A percentile compares a stretch with the other conserved stretches of the same genome.
Evolutionary conservation across 2,797 vertebrate genomes (phyloP).

Genomic region (Taenioides sp.): DNA sequence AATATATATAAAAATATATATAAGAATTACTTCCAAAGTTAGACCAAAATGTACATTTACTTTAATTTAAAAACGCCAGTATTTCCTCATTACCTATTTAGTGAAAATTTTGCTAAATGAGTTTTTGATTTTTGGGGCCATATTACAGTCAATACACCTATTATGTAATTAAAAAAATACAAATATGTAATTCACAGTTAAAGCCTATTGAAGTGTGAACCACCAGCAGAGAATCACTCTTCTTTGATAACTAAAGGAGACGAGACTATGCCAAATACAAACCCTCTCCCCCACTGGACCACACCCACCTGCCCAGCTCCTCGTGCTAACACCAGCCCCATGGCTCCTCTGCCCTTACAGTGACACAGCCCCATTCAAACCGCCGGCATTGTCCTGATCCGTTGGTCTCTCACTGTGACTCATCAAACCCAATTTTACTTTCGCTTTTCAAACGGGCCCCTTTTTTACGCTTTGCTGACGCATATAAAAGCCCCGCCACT

Average conservation of each 20-base stretch:
- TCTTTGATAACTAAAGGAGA: too few relatives aligned
- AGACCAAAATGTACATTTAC: neutral
- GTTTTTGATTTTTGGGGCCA: neutral
- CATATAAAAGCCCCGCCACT: conserved; percentile 48
- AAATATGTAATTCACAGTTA: neutral
- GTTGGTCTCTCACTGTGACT: conserved; percentile 58
- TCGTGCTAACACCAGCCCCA: neutral
- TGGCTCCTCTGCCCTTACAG: conserved; percentile 9
- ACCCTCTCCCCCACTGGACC: too few relatives aligned
- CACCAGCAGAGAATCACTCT: neutral
- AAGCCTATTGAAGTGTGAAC: neutral
- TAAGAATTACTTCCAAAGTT: neutral
- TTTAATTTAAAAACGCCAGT: neutral
- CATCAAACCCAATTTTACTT: conserved; percentile 42
- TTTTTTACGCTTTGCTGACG: conserved; percentile 51
- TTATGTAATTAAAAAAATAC: neutral
- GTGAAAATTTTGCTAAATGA: neutral
- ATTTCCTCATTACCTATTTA: neutral
- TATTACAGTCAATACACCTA: neutral
- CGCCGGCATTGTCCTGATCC: conserved; percentile 37
- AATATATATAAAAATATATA: neutral
- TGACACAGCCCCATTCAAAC: conserved; percentile 28
- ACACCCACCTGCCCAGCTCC: neutral
- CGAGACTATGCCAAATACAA: too few relatives aligned
- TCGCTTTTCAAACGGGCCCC: conserved; percentile 27